A percentile compares a stretch with the other conserved stretches of the same genome.
Conservation (phyloP, 2,888 invertebrate species). For the Sepioteuthis lessoniana region DNA sequence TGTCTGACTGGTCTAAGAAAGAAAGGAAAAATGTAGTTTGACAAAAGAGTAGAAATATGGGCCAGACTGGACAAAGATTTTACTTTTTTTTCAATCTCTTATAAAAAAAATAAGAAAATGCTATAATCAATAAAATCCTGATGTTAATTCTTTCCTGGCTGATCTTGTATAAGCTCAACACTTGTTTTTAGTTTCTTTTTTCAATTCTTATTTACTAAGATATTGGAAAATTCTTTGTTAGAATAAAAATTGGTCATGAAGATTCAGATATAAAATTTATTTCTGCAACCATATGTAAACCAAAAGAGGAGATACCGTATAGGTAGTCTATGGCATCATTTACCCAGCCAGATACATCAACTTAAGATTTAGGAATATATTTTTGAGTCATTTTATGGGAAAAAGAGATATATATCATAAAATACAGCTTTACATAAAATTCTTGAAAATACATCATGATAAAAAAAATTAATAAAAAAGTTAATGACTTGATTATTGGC, state of each 20-base stretch:
- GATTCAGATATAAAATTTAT: neutral
- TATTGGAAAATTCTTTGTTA: neutral
- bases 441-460: no score
- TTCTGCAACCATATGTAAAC: neutral
- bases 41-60: neutral
- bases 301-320: no score
- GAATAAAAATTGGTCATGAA: neutral
- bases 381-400: no score
- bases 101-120: neutral
- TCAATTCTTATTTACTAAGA: neutral
- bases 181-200: neutral
- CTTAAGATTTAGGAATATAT: no score
- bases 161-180: neutral
- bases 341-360: no score
- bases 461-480: no score
- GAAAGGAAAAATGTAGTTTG: neutral
- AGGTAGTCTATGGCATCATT: no score
- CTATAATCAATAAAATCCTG: neutral
- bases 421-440: no score
- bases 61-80: neutral
- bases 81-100: neutral
- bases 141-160: neutral
- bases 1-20: neutral
- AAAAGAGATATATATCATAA: no score
- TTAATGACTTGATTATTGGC: no score